Evolutionary conservation across 2,797 vertebrate genomes (phyloP).

Genomic region (Pyrocephalus nanus): DNA sequence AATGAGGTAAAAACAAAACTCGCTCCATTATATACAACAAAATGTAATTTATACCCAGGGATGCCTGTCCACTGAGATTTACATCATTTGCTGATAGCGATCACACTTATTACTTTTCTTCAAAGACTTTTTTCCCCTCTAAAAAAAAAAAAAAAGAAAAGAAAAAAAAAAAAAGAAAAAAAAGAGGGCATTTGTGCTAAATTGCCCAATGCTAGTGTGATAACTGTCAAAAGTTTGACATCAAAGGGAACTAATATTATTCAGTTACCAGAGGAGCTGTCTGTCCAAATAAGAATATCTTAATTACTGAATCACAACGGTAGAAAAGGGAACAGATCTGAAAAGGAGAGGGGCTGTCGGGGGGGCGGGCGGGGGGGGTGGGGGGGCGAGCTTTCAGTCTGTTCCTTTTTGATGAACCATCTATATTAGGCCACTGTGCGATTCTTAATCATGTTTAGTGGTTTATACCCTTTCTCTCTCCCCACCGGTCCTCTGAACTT

Average conservation of each 20-base stretch:
- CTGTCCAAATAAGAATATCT: conserved; percentile 78
- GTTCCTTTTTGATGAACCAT: conserved; percentile 74
- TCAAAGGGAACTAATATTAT: conserved; percentile 79
- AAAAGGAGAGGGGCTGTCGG: conserved; percentile 57
- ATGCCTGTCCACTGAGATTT: conserved; percentile 68
- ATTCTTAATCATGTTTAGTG: conserved; percentile 73
- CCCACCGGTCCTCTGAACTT: conserved; percentile 84
- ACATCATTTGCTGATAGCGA: conserved; percentile 69
- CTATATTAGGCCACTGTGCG: conserved; percentile 66
- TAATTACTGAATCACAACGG: conserved; percentile 82
- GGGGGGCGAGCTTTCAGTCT: conserved; percentile 61
- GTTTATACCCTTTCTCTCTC: conserved; percentile 68
- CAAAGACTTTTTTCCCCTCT: conserved; percentile 40
- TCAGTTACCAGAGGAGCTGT: conserved; percentile 79
- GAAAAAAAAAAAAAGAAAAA: neutral
- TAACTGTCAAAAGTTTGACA: conserved; percentile 82
- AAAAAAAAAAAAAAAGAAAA: neutral
- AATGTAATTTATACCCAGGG: conserved; percentile 66
- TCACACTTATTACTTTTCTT: conserved; percentile 75
- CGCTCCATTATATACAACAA: conserved; percentile 65
- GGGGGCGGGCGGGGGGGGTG: neutral
- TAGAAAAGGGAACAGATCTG: conserved; percentile 72
- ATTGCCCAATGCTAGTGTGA: conserved; percentile 76
- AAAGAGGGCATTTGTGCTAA: conserved; percentile 67
- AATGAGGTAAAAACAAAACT: conserved; percentile 62